Conservation (phyloP, 1,140 invertebrate genomes). For the Eufriesea mexicana region DNA sequence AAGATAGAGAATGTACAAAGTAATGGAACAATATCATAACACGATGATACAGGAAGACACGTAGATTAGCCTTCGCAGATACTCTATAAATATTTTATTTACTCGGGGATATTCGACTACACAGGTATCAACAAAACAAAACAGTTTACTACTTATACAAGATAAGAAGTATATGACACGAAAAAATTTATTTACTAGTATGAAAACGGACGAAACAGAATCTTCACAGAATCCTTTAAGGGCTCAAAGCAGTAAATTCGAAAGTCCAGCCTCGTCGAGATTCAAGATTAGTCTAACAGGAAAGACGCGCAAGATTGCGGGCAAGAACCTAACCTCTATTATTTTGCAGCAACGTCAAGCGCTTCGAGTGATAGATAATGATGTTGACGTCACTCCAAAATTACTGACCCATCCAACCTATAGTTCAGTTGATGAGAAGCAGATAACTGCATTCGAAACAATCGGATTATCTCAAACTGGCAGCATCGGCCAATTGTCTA, state of each 20-base stretch:
- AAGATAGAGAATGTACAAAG: background rate
- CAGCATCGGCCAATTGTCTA: slow-evolving; percentile 43
- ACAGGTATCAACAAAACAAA: slow-evolving; percentile 1
- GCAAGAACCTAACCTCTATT: slow-evolving; percentile 42
- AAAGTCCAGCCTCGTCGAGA: slow-evolving; percentile 47
- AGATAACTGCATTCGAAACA: slow-evolving; percentile 63
- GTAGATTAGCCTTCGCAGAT: background rate
- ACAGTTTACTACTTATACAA: background rate
- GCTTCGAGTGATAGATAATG: slow-evolving; percentile 46
- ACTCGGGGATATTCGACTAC: background rate
- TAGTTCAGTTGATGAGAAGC: slow-evolving; percentile 52
- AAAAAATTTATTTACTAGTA: slow-evolving; percentile 12
- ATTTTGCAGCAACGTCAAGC: slow-evolving; percentile 61
- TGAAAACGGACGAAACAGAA: slow-evolving; percentile 35
- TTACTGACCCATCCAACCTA: slow-evolving; percentile 55
- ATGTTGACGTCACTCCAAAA: slow-evolving; percentile 66
- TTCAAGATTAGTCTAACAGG: slow-evolving; percentile 24
- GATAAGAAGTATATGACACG: background rate
- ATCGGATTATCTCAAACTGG: slow-evolving; percentile 45
- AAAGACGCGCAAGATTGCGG: slow-evolving; percentile 14
- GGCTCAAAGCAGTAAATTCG: background rate
- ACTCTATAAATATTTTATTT: background rate
- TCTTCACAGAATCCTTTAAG: background rate
- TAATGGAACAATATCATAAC: background rate
- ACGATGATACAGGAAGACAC: background rate